Evolutionary conservation across 2,797 vertebrate genomes (phyloP).

Genomic region (Anguilla megastoma): DNA sequence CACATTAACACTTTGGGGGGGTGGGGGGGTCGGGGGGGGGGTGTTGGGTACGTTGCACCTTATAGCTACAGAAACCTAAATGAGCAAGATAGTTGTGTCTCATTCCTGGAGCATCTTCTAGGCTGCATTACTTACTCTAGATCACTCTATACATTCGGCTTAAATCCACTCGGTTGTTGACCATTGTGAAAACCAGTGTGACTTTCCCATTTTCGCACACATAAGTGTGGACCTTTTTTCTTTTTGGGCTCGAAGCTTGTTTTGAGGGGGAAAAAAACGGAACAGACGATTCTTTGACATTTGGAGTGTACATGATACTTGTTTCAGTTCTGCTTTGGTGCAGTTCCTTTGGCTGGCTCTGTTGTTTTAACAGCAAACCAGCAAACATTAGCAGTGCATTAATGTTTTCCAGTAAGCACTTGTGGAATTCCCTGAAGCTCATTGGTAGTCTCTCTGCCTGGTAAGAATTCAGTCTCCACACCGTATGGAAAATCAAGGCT

Average conservation of each 20-base stretch:
- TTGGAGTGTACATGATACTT: not conserved
- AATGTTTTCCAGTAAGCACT: conserved; percentile 27
- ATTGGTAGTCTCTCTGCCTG: conserved; percentile 12
- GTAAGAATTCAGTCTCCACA: conserved; percentile 20
- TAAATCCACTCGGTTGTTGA: not conserved
- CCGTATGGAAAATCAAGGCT: conserved; percentile 39
- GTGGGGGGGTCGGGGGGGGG: too few species aligned
- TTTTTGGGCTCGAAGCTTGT: not conserved
- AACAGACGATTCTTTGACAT: not conserved
- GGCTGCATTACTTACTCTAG: not conserved
- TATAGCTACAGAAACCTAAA: not conserved
- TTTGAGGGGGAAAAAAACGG: not conserved
- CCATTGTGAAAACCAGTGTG: not conserved
- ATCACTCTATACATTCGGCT: not conserved
- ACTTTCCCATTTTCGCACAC: not conserved
- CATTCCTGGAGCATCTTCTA: not conserved
- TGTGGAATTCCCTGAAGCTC: conserved; percentile 37
- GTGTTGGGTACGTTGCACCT: too few species aligned
- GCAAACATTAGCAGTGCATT: conserved; percentile 30
- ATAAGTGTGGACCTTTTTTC: not conserved
- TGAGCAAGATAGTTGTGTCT: not conserved
- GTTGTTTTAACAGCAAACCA: conserved; percentile 28
- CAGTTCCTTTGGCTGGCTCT: conserved; percentile 13
- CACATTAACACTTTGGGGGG: not conserved
- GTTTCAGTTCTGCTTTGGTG: conserved; percentile 19